These are phyloP conservation scores for Xiphophorus birchmanni DNA, from an alignment of 2,797 vertebrate species.

Conservation along the genomic window DNA sequence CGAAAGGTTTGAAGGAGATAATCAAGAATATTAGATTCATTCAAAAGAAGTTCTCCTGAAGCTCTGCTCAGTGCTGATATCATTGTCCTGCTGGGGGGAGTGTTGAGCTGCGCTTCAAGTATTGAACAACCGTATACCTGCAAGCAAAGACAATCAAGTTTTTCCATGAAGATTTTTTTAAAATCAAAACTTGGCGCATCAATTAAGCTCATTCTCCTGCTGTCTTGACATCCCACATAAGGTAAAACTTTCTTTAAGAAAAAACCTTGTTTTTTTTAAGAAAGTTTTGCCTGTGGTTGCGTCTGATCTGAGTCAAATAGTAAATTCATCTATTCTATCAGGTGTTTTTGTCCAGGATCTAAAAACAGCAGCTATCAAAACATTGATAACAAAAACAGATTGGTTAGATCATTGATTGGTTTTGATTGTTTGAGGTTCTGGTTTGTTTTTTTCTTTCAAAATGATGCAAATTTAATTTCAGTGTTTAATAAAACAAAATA, in stretches of 20 bases:
- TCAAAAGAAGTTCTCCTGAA: not conserved
- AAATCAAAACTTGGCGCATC: not conserved
- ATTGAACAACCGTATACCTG: slow-evolving; percentile 54
- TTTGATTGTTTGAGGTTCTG: not conserved
- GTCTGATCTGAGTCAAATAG: too few relatives aligned
- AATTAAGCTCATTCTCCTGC: too few relatives aligned
- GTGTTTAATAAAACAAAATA: not conserved
- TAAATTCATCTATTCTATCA: too few relatives aligned
- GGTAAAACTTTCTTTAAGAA: too few relatives aligned
- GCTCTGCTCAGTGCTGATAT: not conserved
- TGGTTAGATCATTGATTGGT: not conserved
- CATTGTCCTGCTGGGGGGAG: slow-evolving; percentile 42
- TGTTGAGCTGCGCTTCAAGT: slow-evolving; percentile 51
- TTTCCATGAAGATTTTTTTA: not conserved
- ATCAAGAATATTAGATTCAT: not conserved
- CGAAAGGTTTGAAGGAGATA: not conserved
- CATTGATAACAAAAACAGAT: too few relatives aligned
- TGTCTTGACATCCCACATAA: too few relatives aligned
- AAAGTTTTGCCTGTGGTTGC: too few relatives aligned
- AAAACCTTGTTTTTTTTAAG: too few relatives aligned
- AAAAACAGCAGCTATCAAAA: not conserved
- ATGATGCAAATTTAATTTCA: not conserved
- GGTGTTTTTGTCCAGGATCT: too few relatives aligned
- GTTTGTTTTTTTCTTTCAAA: too few relatives aligned
- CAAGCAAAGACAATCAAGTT: slow-evolving; percentile 1